These are phyloP conservation scores for Neotoxoptera formosana DNA, from an alignment of 1,140 invertebrate species.

Conservation along the genomic window DNA sequence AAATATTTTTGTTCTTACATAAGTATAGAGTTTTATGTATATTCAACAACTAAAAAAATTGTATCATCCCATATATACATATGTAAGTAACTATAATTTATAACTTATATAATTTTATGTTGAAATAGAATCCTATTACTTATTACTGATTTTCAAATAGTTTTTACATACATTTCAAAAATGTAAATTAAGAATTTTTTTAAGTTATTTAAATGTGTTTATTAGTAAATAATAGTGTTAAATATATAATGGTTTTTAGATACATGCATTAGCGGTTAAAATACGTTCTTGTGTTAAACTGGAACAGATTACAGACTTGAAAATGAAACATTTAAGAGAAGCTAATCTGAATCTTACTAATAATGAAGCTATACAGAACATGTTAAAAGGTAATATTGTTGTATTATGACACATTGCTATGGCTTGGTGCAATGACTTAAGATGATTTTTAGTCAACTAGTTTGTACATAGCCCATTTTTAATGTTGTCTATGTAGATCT, in stretches of 20 bases:
- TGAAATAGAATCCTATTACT: background rate
- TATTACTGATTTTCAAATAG: background rate
- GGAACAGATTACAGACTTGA: slow-evolving; percentile 73
- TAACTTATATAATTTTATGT: too few relatives aligned
- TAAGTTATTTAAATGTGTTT: background rate
- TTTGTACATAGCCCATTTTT: background rate
- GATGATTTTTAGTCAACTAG: background rate
- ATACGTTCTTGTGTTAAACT: slow-evolving; percentile 72
- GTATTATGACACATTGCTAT: background rate
- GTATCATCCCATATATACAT: too few relatives aligned
- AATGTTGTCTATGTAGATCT: background rate
- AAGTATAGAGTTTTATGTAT: too few relatives aligned
- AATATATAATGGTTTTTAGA: slow-evolving; percentile 63
- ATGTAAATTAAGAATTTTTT: background rate
- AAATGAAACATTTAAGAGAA: slow-evolving; percentile 72
- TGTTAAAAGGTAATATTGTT: slow-evolving; percentile 72
- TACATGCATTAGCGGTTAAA: slow-evolving; percentile 71
- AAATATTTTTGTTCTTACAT: too few relatives aligned
- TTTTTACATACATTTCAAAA: too few relatives aligned
- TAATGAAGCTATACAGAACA: slow-evolving; percentile 72
- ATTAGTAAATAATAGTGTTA: background rate
- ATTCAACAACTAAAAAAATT: too few relatives aligned
- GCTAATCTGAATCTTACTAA: slow-evolving; percentile 68
- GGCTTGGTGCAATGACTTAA: background rate
- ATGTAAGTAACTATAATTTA: too few relatives aligned